A percentile compares a stretch with the other conserved stretches of the same genome.
phyloP scores from a whole-genome alignment of 2,113 vertebrate genomes.

The Neodontobutis hainanensis region DNA sequence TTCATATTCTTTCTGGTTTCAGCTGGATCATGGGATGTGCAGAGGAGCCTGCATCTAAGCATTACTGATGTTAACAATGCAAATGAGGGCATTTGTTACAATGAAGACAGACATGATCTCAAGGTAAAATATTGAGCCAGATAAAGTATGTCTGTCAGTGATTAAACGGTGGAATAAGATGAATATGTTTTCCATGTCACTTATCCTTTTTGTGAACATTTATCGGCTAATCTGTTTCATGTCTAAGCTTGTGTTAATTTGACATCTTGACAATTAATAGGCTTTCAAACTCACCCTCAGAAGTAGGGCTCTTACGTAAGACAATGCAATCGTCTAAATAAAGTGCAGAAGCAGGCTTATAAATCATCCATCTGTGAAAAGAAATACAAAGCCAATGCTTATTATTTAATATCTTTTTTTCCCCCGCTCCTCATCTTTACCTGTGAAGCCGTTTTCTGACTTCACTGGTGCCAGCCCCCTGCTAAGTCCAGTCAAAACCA shows the following conservation, averaged over 20 bases:
- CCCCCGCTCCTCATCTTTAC: constrained; percentile 61
- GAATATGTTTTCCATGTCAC: constrained; percentile 37
- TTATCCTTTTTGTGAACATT: constrained; percentile 46
- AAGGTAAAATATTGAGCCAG: constrained; percentile 46
- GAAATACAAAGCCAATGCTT: constrained; percentile 28
- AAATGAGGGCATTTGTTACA: constrained; percentile 44
- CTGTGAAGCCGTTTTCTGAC: constrained; percentile 66
- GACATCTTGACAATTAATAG: constrained; percentile 58
- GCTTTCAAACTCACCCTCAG: constrained; percentile 35
- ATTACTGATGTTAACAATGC: constrained; percentile 41
- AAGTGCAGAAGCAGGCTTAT: constrained; percentile 20
- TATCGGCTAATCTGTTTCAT: constrained; percentile 61
- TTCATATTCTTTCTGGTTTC: constrained; percentile 28
- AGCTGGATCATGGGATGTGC: constrained; percentile 30
- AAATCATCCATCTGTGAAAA: constrained; percentile 27
- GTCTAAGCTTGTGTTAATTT: constrained; percentile 54
- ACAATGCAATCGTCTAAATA: constrained; percentile 50
- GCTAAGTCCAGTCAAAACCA: constrained; percentile 68
- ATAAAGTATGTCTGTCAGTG: constrained; percentile 46
- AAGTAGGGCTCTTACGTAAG: constrained; percentile 39
- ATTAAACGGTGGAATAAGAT: constrained; percentile 34
- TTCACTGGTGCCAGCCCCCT: constrained; percentile 68
- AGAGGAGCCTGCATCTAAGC: constrained; percentile 26
- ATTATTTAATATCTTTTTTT: constrained; percentile 47
- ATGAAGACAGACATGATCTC: constrained; percentile 38